Base-by-base conservation (phyloP, 2,113 vertebrate species). In the Gulo gulo region DNA sequence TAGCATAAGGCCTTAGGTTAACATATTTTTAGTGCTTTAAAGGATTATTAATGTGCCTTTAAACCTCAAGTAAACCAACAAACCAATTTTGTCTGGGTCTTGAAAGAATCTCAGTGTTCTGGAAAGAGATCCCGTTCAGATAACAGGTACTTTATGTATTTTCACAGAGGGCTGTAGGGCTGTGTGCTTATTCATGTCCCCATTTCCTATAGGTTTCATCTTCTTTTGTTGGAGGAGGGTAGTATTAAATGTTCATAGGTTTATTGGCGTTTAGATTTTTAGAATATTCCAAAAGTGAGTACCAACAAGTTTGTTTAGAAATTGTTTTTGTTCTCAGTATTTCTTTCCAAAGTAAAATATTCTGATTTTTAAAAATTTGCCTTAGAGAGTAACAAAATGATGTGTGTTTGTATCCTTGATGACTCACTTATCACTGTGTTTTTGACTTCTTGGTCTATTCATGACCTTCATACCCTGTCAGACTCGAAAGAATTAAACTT, bases 401-500 rank as follows among this genome's bases (percentile, higher is more conserved):
- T 45, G 39, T 42, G 45, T 63, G 90, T 34, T 42, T 71, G 6
- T 87, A 15, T 36, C 73, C 79, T 21, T 87, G 55, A 90, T 94
- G 67, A 69, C 67, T 96, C 65, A 95, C 73, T 97, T 80, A 76
- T 61, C 31, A 82, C 11, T 14, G 78, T 85, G 55, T 83, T 96
- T 88, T 80, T 74, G 23, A 15, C 18, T 90, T 95, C 65, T 87
- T 79, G 29, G 8, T 93, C 31, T 81, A 61, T 85, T 96, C 9
- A n/a, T 91, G 47, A 78, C 34, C 76, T 86, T 89, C 36, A 69
- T 91, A 76, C n/a, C 50, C 29, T 52, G 6, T 63, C 50, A 82
- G 71, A 86, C 31, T 92, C 39, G 88, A 36, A 93, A 26, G 61
- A 92, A 97, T 89, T 84, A 95, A 96, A n/a, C n/a, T 97, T 88